phyloP scores from a whole-genome alignment of 2,797 vertebrate species.

The Mus minutoides region DNA sequence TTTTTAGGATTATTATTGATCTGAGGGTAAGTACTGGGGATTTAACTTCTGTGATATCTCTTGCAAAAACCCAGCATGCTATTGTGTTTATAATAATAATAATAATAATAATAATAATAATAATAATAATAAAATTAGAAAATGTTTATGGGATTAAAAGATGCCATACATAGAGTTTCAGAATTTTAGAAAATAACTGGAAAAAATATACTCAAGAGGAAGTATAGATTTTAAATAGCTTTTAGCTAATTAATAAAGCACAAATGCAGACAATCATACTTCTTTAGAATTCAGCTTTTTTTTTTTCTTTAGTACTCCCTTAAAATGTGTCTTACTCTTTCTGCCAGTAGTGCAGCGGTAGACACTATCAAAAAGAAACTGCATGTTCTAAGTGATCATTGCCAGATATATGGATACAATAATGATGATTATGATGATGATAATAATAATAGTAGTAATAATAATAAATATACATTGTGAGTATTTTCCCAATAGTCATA shows the following conservation, averaged over 20 bases:
- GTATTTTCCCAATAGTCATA: constrained; percentile 39
- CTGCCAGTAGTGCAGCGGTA: background rate
- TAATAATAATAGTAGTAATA: background rate
- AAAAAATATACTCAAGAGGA: constrained; percentile 35
- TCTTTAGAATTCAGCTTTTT: constrained; percentile 12
- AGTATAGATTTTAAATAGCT: constrained; percentile 18
- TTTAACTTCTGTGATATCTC: constrained; percentile 45
- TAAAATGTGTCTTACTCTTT: constrained; percentile 24
- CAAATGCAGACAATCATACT: background rate
- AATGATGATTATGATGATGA: background rate
- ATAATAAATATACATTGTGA: background rate
- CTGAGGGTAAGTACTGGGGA: background rate
- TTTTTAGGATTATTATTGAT: constrained; percentile 59
- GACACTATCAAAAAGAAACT: constrained; percentile 41
- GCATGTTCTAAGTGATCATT: background rate
- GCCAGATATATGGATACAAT: background rate
- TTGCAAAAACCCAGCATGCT: constrained; percentile 23
- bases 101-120: background rate
- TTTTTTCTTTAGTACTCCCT: background rate
- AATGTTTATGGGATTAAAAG: constrained; percentile 42
- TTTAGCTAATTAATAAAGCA: constrained; percentile 9
- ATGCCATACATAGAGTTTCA: constrained; percentile 33
- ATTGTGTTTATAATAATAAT: background rate
- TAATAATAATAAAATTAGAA: constrained; percentile 29
- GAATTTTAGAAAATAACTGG: constrained; percentile 44